Evolutionary conservation across 2,888 invertebrate genomes (phyloP), one percentile per base, ranked within the genome.

Genomic region (Apocheima hispidaria): DNA sequence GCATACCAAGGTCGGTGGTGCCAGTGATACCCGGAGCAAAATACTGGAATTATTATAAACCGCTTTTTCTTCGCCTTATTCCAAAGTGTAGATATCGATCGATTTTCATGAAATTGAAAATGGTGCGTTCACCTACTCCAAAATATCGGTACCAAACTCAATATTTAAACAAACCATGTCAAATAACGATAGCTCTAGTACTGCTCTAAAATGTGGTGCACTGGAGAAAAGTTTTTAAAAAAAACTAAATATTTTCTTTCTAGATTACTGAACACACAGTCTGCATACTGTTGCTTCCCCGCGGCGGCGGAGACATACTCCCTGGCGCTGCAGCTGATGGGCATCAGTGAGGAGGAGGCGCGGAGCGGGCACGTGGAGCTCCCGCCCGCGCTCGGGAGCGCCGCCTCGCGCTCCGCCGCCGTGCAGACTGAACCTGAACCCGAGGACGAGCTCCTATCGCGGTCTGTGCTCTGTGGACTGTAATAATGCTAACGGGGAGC

Each of bases 191-290:
- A 7, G 9, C 6, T 26, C 26, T 38, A 38, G 7, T 38, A 38
- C n/a, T n/a, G n/a, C n/a, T n/a, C n/a, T n/a, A n/a, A n/a, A n/a
- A n/a, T n/a, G n/a, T n/a, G n/a, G n/a, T n/a, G n/a, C n/a, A n/a
- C n/a, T n/a, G n/a, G n/a, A n/a, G n/a, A n/a, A n/a, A n/a, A n/a
- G n/a, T n/a, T n/a, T n/a, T n/a, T n/a, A n/a, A n/a, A n/a, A n/a
- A 38, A 12, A 40, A 40, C 4, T 10, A 2, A 4, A 20, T 4
- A 21, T 57, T 55, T 7, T 58, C 57, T 55, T 63, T 83, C 89
- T 85, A 98, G 98, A 87, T 93, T 98, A 73, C 90, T 98, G 53
- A 96, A 96, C 88, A 96, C 97, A 56, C 96, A 97, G 89, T 96
- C 97, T 36, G 94, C 95, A 12, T 97, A 96, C 84, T 97, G 97